These are phyloP conservation scores for Malurus cyaneus DNA, from an alignment of 2,113 vertebrate genomes.

Conservation along the genomic window DNA sequence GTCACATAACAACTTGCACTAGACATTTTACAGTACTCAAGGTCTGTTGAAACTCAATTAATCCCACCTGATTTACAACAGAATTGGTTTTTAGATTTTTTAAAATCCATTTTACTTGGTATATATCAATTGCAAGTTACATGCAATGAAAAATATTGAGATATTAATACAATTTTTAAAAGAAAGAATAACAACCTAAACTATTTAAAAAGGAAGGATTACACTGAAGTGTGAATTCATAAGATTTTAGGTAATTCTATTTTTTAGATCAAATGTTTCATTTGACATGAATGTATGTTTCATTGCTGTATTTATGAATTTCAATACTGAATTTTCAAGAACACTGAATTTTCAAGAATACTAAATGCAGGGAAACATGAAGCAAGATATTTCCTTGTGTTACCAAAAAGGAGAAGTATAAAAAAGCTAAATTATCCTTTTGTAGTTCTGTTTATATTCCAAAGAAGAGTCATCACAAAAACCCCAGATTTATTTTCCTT, in stretches of 20 bases:
- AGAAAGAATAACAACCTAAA: background rate
- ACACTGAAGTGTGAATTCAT: background rate
- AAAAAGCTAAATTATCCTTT: background rate
- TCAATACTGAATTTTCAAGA: background rate
- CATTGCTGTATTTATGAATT: background rate
- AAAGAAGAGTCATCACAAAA: background rate
- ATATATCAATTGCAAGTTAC: background rate
- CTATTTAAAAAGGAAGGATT: background rate
- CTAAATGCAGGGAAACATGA: background rate
- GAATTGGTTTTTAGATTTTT: background rate
- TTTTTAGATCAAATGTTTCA: background rate
- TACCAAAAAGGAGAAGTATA: background rate
- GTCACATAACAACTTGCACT: background rate
- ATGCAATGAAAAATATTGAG: background rate
- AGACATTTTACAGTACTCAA: background rate
- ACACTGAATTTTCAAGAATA: background rate
- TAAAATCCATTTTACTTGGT: fast-evolving
- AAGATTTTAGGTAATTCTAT: background rate
- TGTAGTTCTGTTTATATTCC: background rate
- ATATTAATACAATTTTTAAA: background rate
- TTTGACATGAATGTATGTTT: background rate
- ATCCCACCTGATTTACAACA: background rate
- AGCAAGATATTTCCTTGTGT: background rate
- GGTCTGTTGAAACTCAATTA: background rate
- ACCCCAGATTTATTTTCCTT: background rate